Conservation (phyloP, 2,888 invertebrate genomes). For the Alentia gelatinosa region DNA sequence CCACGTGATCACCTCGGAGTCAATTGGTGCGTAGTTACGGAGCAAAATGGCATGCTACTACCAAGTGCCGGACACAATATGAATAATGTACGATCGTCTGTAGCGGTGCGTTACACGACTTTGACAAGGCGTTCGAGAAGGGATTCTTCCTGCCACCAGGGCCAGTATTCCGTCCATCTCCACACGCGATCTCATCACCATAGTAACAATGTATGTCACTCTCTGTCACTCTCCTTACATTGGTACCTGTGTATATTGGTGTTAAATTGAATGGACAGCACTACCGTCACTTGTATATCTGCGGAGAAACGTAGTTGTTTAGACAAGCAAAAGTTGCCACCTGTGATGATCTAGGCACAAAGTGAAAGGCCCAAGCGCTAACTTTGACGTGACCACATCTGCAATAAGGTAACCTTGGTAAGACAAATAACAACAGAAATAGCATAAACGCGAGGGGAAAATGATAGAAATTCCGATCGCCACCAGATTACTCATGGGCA, state of each 20-base stretch:
- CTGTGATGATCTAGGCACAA: no score
- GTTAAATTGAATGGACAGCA: neutral
- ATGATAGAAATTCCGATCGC: neutral
- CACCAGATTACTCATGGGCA: neutral
- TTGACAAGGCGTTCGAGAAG: neutral
- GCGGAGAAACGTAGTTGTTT: no score
- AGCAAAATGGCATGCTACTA: neutral
- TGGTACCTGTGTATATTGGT: neutral
- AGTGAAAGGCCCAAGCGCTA: neutral
- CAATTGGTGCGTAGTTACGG: neutral
- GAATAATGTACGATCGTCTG: neutral
- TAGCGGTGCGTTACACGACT: neutral
- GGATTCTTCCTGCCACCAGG: neutral
- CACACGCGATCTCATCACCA: constrained; percentile 19
- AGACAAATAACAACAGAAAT: neutral
- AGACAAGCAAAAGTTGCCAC: no score
- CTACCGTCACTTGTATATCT: neutral
- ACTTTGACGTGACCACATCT: neutral
- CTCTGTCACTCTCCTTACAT: neutral
- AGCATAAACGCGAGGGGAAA: no score
- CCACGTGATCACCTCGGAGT: neutral
- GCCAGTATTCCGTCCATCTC: constrained; percentile 29
- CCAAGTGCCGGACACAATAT: neutral
- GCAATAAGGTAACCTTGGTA: neutral
- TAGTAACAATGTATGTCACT: neutral